Conservation (phyloP, 2,888 invertebrate species). For the Harpalus rubripes region DNA sequence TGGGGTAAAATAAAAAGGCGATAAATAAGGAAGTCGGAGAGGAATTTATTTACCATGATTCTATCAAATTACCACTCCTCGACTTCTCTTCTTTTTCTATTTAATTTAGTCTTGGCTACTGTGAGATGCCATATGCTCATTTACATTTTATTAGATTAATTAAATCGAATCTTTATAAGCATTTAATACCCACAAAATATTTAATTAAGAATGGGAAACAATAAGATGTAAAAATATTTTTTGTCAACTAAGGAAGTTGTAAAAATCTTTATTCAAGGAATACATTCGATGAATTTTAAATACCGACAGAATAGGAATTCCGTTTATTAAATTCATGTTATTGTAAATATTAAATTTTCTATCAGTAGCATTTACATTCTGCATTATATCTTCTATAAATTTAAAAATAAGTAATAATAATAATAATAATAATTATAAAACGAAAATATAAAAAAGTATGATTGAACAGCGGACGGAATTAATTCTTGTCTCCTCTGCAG, state of each 20-base stretch:
- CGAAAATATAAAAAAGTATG: too few species aligned
- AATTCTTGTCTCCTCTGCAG: too few species aligned
- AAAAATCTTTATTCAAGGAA: not conserved
- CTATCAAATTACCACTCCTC: slow-evolving; percentile 40
- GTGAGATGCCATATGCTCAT: slow-evolving; percentile 28
- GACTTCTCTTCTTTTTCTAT: slow-evolving; percentile 23
- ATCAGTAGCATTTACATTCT: too few species aligned
- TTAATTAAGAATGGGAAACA: not conserved
- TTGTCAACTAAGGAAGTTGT: slow-evolving; percentile 1
- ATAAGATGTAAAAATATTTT: not conserved
- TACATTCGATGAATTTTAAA: slow-evolving; percentile 3
- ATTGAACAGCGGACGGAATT: too few species aligned
- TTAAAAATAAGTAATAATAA: too few species aligned
- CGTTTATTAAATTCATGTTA: too few species aligned
- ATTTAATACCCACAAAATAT: slow-evolving; percentile 6
- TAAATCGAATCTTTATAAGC: not conserved
- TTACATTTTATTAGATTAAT: slow-evolving; percentile 44
- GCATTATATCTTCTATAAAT: too few species aligned
- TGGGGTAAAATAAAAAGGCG: slow-evolving; percentile 30
- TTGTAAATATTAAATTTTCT: too few species aligned
- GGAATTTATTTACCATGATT: slow-evolving; percentile 42
- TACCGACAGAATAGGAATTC: not conserved
- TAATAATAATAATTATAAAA: too few species aligned
- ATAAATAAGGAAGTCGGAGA: slow-evolving; percentile 45
- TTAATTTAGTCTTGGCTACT: slow-evolving; percentile 6